phyloP scores from a whole-genome alignment of 1,140 invertebrate genomes.

The Conus ventricosus region DNA sequence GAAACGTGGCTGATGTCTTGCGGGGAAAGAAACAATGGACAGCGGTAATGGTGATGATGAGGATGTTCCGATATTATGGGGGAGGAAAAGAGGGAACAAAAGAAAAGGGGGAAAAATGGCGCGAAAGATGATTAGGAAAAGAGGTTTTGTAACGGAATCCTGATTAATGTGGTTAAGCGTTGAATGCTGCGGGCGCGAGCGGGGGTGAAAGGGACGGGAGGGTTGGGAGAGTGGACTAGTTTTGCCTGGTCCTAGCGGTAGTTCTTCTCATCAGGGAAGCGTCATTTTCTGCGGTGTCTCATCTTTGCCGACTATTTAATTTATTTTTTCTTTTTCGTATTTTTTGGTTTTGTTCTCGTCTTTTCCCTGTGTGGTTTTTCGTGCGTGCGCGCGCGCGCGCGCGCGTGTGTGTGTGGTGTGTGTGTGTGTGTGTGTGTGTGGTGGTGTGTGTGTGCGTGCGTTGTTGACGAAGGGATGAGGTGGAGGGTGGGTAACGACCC shows the following conservation, averaged over 20 bases:
- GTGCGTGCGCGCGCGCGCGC: no score
- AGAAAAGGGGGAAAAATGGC: neutral
- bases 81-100: neutral
- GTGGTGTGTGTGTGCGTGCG: no score
- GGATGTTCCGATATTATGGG: no score
- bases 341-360: neutral
- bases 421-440: no score
- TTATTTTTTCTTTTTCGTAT: neutral
- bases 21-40: no score
- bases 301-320: neutral
- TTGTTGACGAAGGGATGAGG: neutral
- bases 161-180: conserved; percentile 24
- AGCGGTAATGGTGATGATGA: no score
- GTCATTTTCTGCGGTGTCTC: neutral
- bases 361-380: neutral
- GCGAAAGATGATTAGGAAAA: conserved; percentile 13
- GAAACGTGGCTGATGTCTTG: no score
- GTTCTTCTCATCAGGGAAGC: neutral
- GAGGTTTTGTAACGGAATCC: conserved; percentile 19
- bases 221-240: neutral
- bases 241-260: neutral
- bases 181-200: neutral
- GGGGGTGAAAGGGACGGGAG: no score
- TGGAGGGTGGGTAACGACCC: neutral
- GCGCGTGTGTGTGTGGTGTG: neutral